phyloP scores from a whole-genome alignment of 2,888 invertebrate genomes.

The Autographa pulchrina region DNA sequence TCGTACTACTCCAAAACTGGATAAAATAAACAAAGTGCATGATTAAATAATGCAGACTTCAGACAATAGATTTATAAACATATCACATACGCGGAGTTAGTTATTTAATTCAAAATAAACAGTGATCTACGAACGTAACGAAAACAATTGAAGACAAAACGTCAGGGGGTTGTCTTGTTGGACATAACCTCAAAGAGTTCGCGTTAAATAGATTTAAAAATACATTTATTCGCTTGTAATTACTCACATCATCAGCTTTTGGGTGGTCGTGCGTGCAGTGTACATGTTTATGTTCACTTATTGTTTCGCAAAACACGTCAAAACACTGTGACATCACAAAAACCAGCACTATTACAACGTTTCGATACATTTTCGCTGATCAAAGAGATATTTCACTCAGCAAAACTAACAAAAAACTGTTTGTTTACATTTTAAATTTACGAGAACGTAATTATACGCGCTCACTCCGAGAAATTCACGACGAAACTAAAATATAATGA shows the following conservation, averaged over 20 bases:
- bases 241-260: slow-evolving; percentile 91
- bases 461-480: slow-evolving; percentile 53
- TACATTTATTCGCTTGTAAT: slow-evolving; percentile 33
- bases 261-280: slow-evolving; percentile 92
- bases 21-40: slow-evolving; percentile 33
- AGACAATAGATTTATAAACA: slow-evolving; percentile 23
- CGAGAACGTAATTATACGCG: slow-evolving; percentile 42
- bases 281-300: slow-evolving; percentile 72
- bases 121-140: slow-evolving; percentile 22
- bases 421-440: slow-evolving; percentile 81
- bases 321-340: slow-evolving; percentile 67
- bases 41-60: slow-evolving; percentile 3
- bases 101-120: slow-evolving; percentile 31
- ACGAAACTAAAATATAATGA: slow-evolving; percentile 66
- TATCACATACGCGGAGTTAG: slow-evolving; percentile 1
- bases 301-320: slow-evolving; percentile 66
- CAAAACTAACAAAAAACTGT: slow-evolving; percentile 61
- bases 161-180: slow-evolving; percentile 12
- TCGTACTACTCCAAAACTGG: neutral
- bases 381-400: slow-evolving; percentile 66
- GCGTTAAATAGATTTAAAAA: slow-evolving; percentile 27
- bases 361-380: slow-evolving; percentile 67
- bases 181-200: slow-evolving; percentile 58
- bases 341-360: slow-evolving; percentile 64
- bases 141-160: slow-evolving; percentile 32